These are phyloP conservation scores for Aegotheles bennettii DNA, from an alignment of 2,113 vertebrate species.

Conservation along the genomic window DNA sequence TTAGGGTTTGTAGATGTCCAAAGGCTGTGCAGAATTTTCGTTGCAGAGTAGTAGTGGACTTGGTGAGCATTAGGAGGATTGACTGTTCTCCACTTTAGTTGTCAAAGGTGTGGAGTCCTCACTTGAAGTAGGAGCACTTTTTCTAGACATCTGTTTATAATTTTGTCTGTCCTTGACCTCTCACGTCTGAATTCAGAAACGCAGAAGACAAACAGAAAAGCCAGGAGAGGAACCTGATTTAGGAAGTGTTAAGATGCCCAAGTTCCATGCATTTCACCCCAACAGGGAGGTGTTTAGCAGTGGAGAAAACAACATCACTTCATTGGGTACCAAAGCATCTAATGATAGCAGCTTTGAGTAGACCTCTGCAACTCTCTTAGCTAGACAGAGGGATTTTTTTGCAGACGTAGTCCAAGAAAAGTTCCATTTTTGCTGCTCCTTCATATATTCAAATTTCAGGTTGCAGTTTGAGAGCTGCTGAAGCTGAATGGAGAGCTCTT, in stretches of 20 bases:
- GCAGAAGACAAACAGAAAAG: not conserved
- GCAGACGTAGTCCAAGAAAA: not conserved
- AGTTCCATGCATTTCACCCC: not conserved
- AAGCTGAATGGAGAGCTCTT: not conserved
- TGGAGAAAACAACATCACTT: accelerated
- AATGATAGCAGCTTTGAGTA: not conserved
- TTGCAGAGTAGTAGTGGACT: not conserved
- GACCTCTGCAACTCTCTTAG: not conserved
- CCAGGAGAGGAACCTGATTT: not conserved
- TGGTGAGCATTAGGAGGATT: not conserved
- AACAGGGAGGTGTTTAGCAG: not conserved
- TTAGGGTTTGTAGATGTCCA: not conserved
- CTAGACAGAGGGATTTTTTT: not conserved
- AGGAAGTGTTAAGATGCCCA: no score
- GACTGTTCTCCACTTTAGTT: not conserved
- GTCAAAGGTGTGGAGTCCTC: not conserved
- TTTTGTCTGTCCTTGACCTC: not conserved
- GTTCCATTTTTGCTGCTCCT: not conserved
- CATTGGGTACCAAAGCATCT: accelerated
- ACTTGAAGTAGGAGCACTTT: not conserved
- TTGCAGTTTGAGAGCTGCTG: not conserved
- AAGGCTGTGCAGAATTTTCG: not conserved
- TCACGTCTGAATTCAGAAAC: not conserved
- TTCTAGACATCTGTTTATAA: not conserved
- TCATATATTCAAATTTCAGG: no score